A percentile compares a stretch with the other conserved stretches of the same genome.
These are phyloP conservation scores for Dendroctonus valens DNA, from an alignment of 1,140 invertebrate genomes.

Conservation along the genomic window DNA sequence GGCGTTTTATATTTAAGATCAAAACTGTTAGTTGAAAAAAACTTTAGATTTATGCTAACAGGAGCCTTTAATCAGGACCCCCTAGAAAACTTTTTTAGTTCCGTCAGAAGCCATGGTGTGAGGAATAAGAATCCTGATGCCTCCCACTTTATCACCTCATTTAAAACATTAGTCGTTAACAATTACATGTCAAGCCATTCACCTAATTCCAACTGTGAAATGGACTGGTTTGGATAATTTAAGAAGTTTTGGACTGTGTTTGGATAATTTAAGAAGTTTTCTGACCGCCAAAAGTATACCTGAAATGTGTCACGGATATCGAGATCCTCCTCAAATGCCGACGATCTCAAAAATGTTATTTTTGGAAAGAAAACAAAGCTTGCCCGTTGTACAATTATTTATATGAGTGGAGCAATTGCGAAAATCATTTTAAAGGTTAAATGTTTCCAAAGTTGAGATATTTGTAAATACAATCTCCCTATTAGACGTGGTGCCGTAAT, in stretches of 20 bases:
- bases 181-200: conserved; percentile 18
- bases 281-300: conserved; percentile 5
- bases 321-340: not conserved
- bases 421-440: conserved; percentile 11
- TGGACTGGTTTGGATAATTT: not conserved
- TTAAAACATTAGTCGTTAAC: conserved; percentile 17
- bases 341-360: not conserved
- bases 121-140: conserved; percentile 7
- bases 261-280: conserved; percentile 20
- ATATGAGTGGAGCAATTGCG: conserved; percentile 15
- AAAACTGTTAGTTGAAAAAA: not conserved
- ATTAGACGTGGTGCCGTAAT: not conserved
- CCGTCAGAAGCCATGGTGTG: conserved; percentile 34
- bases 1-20: conserved; percentile 35
- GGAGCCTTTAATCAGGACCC: conserved; percentile 40
- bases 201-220: conserved; percentile 10
- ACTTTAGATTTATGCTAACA: conserved; percentile 22
- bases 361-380: conserved; percentile 8
- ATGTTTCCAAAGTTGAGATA: not conserved
- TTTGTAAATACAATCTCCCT: conserved; percentile 16
- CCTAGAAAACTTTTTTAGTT: conserved; percentile 45
- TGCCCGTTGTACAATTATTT: conserved; percentile 1
- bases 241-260: too few species aligned
- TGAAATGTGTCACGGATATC: not conserved
- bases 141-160: conserved; percentile 4